These are phyloP conservation scores for Cerastis rubricosa DNA, from an alignment of 2,888 invertebrate genomes.

Conservation along the genomic window DNA sequence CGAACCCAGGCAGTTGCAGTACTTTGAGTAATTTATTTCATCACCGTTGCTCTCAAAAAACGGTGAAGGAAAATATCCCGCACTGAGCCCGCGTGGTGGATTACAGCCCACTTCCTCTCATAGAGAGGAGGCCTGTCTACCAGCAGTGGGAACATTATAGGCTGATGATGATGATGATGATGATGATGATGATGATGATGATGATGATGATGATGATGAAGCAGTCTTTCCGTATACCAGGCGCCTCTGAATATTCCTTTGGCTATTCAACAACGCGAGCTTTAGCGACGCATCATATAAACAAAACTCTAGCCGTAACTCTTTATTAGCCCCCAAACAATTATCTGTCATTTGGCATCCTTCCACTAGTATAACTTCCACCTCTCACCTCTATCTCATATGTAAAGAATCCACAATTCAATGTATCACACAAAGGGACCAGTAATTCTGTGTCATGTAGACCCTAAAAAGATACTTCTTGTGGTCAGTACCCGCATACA, in stretches of 20 bases:
- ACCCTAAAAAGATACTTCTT: background rate
- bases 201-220: too few species aligned
- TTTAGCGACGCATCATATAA: too few species aligned
- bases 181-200: too few species aligned
- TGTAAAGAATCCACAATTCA: background rate
- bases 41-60: too few species aligned
- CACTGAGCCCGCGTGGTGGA: too few species aligned
- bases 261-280: background rate
- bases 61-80: too few species aligned
- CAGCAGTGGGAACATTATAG: too few species aligned
- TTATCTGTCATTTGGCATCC: background rate
- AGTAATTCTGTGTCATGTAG: background rate
- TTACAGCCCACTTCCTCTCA: too few species aligned
- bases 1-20: too few species aligned
- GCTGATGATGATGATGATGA: too few species aligned
- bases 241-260: background rate
- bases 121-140: too few species aligned
- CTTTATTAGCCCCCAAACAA: background rate
- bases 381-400: background rate
- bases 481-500: constrained; percentile 83
- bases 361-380: background rate
- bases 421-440: background rate
- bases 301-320: background rate
- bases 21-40: too few species aligned
- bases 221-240: background rate